Base-by-base conservation (phyloP, 2,797 vertebrate genomes). In the Tolypeutes matacus region DNA sequence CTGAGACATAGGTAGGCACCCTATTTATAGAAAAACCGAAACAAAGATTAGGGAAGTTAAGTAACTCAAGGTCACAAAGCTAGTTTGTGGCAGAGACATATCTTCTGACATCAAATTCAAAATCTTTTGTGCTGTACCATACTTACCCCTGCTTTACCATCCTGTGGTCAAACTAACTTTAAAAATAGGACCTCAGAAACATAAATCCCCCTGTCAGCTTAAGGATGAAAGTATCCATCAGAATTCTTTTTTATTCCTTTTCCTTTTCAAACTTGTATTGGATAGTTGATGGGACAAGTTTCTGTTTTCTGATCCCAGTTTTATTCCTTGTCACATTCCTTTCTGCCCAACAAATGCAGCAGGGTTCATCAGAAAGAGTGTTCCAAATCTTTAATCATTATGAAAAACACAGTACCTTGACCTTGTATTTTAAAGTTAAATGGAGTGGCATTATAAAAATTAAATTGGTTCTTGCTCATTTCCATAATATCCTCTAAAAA, bases 381-480 rank as follows among this genome's bases (percentile, higher is more conserved):
- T 92, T 95, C 49, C 85, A 97, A 98, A 98, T 97, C 93, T 97
- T 98, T 97, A 98, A 98, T 98, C 93, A 94, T 96, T 78, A 60
- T 94, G 92, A 98, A 98, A 98, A 98, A 62, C 82, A 97, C 86
- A 97, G 85, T 93, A 98, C 91, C 96, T 97, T 98, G 97, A 98
- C 98, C 98, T 98, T 98, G 97, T 96, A 97, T 96, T 97, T 98
- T 97, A 97, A 97, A 97, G 96, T 98, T 98, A 98, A 98, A 97
- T 96, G 82, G 96, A 98, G 76, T 98, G 97, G 95, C 97, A 97
- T 98, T 97, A 98, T 97, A 97, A 98, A 98, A 98, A 98, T 98
- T 98, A 98, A 98, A 98, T 98, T 98, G 97, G 88, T 98, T 98
- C 96, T 96, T 97, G 58, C 96, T 98, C 96, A 98, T 98, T 98